These are phyloP conservation scores for Cataglyphis hispanica DNA, from an alignment of 1,140 invertebrate species.

Conservation along the genomic window DNA sequence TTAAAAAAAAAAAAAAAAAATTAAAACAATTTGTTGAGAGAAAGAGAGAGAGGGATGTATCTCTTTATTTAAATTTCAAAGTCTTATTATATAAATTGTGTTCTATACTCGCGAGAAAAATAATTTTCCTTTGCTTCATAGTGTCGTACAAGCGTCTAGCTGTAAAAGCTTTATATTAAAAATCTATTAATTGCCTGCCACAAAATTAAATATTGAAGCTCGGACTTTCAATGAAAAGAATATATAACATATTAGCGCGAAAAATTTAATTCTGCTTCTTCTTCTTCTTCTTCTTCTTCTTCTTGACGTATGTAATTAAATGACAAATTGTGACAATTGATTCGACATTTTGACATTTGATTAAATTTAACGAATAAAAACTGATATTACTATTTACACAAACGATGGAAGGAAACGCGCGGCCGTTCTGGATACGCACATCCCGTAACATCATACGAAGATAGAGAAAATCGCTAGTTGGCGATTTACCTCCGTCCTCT, in stretches of 20 bases:
- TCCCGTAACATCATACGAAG: conserved; percentile 27
- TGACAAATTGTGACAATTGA: background rate
- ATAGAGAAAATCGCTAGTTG: conserved; percentile 64
- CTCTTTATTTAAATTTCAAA: conserved; percentile 9
- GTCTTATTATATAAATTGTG: background rate
- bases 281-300: too few species aligned
- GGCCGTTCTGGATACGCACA: conserved; percentile 24
- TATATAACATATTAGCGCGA: background rate
- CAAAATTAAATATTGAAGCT: background rate
- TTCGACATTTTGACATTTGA: background rate
- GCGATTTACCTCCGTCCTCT: conserved; percentile 64
- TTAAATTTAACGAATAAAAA: background rate
- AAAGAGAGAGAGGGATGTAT: too few species aligned
- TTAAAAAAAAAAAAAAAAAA: conserved; percentile 17
- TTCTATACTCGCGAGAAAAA: background rate
- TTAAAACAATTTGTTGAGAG: background rate
- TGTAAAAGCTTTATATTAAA: background rate
- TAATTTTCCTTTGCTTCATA: background rate
- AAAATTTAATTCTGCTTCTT: conserved; percentile 2
- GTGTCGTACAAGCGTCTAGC: background rate
- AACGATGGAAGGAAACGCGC: background rate
- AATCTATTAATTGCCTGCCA: background rate
- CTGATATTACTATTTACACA: background rate
- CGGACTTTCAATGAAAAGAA: background rate
- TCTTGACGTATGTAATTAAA: background rate